These are phyloP conservation scores for Zaprionus lineosus DNA, from an alignment of 2,888 invertebrate species.

Conservation along the genomic window DNA sequence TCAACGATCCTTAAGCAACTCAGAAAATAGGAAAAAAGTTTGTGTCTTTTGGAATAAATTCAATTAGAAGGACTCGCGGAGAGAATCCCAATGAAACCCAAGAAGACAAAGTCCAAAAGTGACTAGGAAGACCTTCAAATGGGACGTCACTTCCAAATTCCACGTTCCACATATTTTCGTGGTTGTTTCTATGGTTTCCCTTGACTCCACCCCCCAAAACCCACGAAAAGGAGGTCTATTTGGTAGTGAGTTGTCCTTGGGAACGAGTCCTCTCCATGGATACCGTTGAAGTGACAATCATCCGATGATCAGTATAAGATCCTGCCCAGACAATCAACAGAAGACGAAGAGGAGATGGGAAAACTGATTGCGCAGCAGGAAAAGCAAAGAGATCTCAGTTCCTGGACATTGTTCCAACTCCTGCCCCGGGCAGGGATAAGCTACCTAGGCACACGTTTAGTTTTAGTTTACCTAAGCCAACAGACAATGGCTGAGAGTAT, in stretches of 20 bases:
- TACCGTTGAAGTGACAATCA: no score
- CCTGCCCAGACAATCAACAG: no score
- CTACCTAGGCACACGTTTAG: slow-evolving; percentile 18
- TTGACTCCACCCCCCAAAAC: no score
- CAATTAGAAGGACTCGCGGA: slow-evolving; percentile 16
- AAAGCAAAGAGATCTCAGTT: not conserved
- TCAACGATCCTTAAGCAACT: slow-evolving; percentile 9
- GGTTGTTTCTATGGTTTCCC: slow-evolving; percentile 35
- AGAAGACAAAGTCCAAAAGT: no score
- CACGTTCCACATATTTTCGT: not conserved
- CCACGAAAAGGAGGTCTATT: no score
- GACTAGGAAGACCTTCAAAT: not conserved
- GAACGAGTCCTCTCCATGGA: no score
- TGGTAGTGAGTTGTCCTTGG: no score
- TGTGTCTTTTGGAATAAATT: no score
- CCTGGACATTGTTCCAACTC: not conserved
- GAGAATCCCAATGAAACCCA: no score
- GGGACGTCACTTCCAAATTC: not conserved
- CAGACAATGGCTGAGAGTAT: slow-evolving; percentile 29
- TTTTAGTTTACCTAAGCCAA: slow-evolving; percentile 9
- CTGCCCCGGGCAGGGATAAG: not conserved
- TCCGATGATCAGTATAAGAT: no score
- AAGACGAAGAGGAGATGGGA: no score
- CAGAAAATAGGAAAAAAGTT: no score
- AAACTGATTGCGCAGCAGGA: slow-evolving; percentile 19